These are phyloP conservation scores for Agrotis segetum DNA, from an alignment of 2,888 invertebrate genomes.

Conservation along the genomic window DNA sequence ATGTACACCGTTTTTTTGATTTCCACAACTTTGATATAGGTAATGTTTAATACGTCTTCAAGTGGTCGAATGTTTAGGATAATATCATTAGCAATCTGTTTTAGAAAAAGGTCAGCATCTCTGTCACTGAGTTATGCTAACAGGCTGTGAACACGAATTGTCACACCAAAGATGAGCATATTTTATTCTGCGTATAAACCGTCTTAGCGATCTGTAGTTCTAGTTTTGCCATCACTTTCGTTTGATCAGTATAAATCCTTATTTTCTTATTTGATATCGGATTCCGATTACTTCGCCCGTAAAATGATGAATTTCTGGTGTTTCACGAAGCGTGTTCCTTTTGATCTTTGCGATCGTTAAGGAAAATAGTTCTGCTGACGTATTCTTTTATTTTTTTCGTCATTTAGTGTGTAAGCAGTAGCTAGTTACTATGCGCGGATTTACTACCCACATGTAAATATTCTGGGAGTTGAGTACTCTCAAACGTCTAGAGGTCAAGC, in stretches of 20 bases:
- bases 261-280: slow-evolving; percentile 22
- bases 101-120: neutral
- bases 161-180: neutral
- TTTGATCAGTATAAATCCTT: slow-evolving; percentile 32
- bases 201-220: slow-evolving; percentile 1
- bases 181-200: no score
- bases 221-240: slow-evolving; percentile 10
- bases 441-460: slow-evolving; percentile 12
- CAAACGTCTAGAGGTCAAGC: slow-evolving; percentile 7
- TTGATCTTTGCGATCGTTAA: slow-evolving; percentile 40
- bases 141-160: neutral
- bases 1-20: slow-evolving; percentile 56
- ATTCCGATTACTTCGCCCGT: slow-evolving; percentile 48
- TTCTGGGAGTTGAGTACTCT: neutral
- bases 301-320: slow-evolving; percentile 46
- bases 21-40: slow-evolving; percentile 30
- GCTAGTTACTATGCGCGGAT: slow-evolving; percentile 2
- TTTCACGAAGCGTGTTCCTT: slow-evolving; percentile 44
- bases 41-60: slow-evolving; percentile 20
- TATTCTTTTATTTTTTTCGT: slow-evolving; percentile 16
- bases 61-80: neutral
- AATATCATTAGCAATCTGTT: neutral
- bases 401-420: slow-evolving; percentile 2
- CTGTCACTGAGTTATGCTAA: neutral
- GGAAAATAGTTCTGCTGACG: slow-evolving; percentile 35